Percentiles rank a stretch among this genome's conserved stretches.
Evolutionary conservation across 1,140 invertebrate species (phyloP).

Genomic region (Cydia amplana): DNA sequence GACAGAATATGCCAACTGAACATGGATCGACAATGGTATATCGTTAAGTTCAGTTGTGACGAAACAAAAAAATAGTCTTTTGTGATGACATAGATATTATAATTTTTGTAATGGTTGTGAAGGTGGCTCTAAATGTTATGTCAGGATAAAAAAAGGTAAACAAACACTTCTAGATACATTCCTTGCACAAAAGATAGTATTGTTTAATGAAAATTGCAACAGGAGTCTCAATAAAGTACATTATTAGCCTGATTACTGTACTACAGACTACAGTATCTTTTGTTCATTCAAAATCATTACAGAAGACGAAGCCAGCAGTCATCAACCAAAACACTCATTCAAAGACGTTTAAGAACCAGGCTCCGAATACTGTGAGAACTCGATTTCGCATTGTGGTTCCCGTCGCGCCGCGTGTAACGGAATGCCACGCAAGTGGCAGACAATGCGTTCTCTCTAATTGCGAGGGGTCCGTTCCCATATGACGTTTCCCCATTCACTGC

Average conservation of each 20-base stretch:
- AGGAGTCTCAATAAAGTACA: too few species aligned
- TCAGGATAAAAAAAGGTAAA: too few species aligned
- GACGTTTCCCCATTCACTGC: conserved; percentile 70
- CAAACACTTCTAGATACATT: too few species aligned
- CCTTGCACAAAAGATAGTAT: too few species aligned
- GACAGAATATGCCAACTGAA: neutral
- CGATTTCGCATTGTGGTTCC: conserved; percentile 24
- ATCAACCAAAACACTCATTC: neutral
- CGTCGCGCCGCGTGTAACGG: conserved; percentile 51
- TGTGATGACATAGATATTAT: too few species aligned
- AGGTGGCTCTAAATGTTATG: too few species aligned
- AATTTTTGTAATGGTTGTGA: too few species aligned
- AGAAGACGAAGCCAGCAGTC: neutral
- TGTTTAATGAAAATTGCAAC: too few species aligned
- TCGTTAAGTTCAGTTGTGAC: too few species aligned
- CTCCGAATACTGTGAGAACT: conserved; percentile 18
- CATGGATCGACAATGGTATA: neutral
- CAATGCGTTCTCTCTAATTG: conserved; percentile 66
- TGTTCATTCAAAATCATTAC: neutral
- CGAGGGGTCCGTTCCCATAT: conserved; percentile 60
- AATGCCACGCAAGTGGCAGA: conserved; percentile 54
- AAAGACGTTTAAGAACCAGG: neutral
- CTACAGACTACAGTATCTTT: neutral
- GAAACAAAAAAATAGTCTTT: too few species aligned
- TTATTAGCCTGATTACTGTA: too few species aligned